Conservation (phyloP, 1,140 invertebrate species). For the Pemphigus obesinymphae region DNA sequence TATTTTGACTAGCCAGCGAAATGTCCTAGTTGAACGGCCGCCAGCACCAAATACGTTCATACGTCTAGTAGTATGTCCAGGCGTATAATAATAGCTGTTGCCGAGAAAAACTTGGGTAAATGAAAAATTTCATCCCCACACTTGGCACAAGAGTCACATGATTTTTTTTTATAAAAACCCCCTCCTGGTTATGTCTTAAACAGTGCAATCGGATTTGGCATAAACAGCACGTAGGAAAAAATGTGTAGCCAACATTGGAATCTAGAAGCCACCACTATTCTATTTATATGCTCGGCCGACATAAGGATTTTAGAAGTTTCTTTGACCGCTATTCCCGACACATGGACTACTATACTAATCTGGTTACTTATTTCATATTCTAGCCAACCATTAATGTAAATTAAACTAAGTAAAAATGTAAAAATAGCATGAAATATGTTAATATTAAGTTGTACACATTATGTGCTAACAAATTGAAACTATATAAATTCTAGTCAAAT, state of each 20-base stretch:
- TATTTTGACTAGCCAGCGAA: constrained; percentile 10
- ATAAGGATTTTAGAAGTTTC: constrained; percentile 26
- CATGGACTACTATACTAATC: neutral
- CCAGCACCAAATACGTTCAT: constrained; percentile 37
- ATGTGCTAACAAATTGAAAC: too few species aligned
- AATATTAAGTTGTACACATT: too few species aligned
- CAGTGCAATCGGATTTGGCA: constrained; percentile 34
- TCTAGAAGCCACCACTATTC: constrained; percentile 2
- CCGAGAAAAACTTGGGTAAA: constrained; percentile 32
- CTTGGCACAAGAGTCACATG: constrained; percentile 21
- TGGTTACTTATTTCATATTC: neutral
- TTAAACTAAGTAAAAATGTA: too few species aligned
- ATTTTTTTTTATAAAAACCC: constrained; percentile 5
- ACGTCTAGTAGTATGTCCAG: constrained; percentile 10
- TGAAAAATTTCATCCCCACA: constrained; percentile 37
- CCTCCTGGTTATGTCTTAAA: neutral
- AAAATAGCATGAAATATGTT: too few species aligned
- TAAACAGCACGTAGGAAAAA: constrained; percentile 7
- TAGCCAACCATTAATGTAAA: neutral
- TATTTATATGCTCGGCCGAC: constrained; percentile 26
- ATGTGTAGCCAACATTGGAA: constrained; percentile 26
- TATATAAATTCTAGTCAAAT: too few species aligned
- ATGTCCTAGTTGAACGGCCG: constrained; percentile 34
- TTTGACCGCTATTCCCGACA: constrained; percentile 13
- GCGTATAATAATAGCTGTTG: constrained; percentile 39